A percentile compares a stretch with the other conserved stretches of the same genome.
phyloP scores from a whole-genome alignment of 2,888 invertebrate genomes.

The Esperia sulphurella region DNA sequence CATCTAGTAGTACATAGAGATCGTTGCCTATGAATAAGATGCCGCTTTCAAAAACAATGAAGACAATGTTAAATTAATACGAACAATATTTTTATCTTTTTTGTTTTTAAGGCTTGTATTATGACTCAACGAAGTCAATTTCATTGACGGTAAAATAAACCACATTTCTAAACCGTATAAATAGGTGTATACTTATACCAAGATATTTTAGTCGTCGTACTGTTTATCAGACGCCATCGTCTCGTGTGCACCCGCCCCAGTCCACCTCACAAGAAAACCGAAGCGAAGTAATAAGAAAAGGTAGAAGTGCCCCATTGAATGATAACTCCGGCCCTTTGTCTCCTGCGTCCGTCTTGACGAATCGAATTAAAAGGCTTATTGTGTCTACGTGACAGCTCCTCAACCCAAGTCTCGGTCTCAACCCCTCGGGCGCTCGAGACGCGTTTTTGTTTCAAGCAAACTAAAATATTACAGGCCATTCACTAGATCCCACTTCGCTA shows the following conservation, averaged over 20 bases:
- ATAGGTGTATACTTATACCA: too few relatives aligned
- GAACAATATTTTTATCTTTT: too few relatives aligned
- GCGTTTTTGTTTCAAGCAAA: slow-evolving; percentile 76
- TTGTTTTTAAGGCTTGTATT: too few relatives aligned
- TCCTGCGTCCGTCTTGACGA: slow-evolving; percentile 75
- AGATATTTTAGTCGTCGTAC: background rate
- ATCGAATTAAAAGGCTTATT: slow-evolving; percentile 80
- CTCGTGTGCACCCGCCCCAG: slow-evolving; percentile 37
- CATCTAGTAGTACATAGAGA: too few relatives aligned
- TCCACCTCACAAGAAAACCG: slow-evolving; percentile 66
- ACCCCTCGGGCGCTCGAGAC: slow-evolving; percentile 28
- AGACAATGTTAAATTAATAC: too few relatives aligned
- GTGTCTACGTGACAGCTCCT: slow-evolving; percentile 76
- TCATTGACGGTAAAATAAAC: too few relatives aligned
- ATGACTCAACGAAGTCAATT: too few relatives aligned
- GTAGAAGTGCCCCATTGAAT: slow-evolving; percentile 79
- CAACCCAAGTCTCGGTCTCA: slow-evolving; percentile 40
- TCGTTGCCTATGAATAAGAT: too few relatives aligned
- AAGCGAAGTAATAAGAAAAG: slow-evolving; percentile 76
- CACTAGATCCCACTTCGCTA: slow-evolving; percentile 61
- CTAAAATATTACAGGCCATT: slow-evolving; percentile 78
- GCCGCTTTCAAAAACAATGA: too few relatives aligned
- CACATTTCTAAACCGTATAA: too few relatives aligned
- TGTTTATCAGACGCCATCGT: slow-evolving; percentile 7
- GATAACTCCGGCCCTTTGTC: slow-evolving; percentile 77